Evolutionary conservation across 1,140 invertebrate species (phyloP), one percentile per base, ranked within the genome.

Genomic region (Drosophila pseudoananassae): DNA sequence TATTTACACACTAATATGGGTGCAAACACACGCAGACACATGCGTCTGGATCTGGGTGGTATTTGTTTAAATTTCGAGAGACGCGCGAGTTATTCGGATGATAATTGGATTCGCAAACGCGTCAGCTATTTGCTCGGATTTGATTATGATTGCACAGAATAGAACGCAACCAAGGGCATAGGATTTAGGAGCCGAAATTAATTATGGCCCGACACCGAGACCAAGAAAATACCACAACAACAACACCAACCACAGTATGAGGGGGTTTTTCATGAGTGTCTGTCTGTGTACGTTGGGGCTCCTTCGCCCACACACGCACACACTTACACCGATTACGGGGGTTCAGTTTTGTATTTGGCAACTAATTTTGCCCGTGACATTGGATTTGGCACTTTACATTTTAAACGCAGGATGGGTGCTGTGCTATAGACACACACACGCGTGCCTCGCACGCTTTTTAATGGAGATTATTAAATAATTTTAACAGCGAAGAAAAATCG

Each of bases 91-190:
- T 76, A 76, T 69, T 77, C 63, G 56, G 60, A 74, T 64, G 81
- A 85, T 81, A 87, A 84, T 81, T 85, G 64, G 65, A 74, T 82
- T 81, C 58, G 72, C 63, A 73, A 76, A 73, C 60, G 53, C 51
- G 46, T 43, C 54, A 27, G 27, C 54, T 75, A 65, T 75, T 75
- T 75, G 71, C 71, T 50, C 50, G 40, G 43, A 53, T 76, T 76
- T 76, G 63, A 70, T 76, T 53, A 54, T 68, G 72, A 50, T 64
- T 52, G 43, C 43, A 23, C 8, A 23, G 43, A 46, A 33, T 10
- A 53, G 27, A 27, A 33, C 38, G 23, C 12, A 53, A 14, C 47
- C 70, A 82, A 69, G 72, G 72, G 80, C 72, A 80, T 76, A 79
- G 80, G 81, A 80, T 69, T 85, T 69, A 27, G 17, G 25, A 46